phyloP scores from a whole-genome alignment of 2,797 vertebrate species.

The Synanceia verrucosa region DNA sequence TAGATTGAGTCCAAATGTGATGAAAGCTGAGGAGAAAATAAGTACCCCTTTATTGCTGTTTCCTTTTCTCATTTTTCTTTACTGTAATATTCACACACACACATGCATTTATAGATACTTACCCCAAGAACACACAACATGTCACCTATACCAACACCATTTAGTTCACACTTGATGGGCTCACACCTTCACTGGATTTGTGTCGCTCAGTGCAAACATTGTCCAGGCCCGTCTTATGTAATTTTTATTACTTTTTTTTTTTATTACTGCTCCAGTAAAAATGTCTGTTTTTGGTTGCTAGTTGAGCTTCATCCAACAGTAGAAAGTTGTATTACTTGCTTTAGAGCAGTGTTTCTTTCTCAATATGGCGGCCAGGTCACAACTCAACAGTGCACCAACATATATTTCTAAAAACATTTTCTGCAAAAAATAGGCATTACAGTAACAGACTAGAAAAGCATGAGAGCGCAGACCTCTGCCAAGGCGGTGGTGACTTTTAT shows the following conservation, averaged over 20 bases:
- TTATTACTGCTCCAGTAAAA: not conserved
- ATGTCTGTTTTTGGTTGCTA: not conserved
- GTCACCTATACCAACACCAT: too few relatives aligned
- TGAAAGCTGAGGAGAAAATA: not conserved
- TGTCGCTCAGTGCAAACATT: not conserved
- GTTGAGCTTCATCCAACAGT: not conserved
- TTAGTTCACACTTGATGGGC: not conserved
- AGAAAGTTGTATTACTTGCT: not conserved
- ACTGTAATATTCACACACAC: not conserved
- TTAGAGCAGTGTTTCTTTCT: not conserved
- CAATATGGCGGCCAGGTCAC: too few relatives aligned
- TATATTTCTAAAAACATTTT: too few relatives aligned
- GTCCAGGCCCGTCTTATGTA: not conserved
- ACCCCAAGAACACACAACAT: not conserved
- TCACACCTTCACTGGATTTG: not conserved
- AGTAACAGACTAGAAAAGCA: too few relatives aligned
- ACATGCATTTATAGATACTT: not conserved
- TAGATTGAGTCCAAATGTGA: not conserved
- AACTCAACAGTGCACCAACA: too few relatives aligned
- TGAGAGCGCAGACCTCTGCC: too few relatives aligned
- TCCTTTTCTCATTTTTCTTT: not conserved
- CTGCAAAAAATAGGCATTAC: too few relatives aligned
- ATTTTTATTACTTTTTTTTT: not conserved
- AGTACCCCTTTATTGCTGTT: not conserved
- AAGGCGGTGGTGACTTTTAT: too few relatives aligned